Evolutionary conservation across 2,888 invertebrate species (phyloP).

Genomic region (Pyrrhosoma nymphula): DNA sequence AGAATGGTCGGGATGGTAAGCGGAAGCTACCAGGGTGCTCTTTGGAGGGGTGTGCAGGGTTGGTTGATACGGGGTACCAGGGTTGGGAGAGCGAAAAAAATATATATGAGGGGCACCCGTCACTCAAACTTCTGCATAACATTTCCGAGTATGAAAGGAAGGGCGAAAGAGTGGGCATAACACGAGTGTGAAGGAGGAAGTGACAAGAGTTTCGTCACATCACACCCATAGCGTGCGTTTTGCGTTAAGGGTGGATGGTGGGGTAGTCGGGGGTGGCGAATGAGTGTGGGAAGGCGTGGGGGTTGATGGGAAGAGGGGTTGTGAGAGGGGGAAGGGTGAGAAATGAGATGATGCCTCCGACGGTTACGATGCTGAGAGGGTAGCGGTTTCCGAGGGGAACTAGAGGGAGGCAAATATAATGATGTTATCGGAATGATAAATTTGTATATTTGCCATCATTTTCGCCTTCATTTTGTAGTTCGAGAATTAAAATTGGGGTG

Average conservation of each 20-base stretch:
- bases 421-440: not conserved
- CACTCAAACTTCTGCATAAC: conserved; percentile 60
- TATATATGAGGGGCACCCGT: conserved; percentile 22
- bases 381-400: not conserved
- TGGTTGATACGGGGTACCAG: not conserved
- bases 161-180: not conserved
- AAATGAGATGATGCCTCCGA: not conserved
- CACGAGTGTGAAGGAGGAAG: conserved; percentile 25
- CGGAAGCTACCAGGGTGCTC: not conserved
- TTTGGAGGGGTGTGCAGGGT: not conserved
- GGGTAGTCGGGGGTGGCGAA: not conserved
- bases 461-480: too few species aligned
- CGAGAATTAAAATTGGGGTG: too few species aligned
- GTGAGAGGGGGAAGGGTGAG: not conserved
- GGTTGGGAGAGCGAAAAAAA: not conserved
- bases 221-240: conserved; percentile 58
- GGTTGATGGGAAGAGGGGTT: not conserved
- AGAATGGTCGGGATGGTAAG: not conserved
- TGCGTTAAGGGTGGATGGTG: not conserved
- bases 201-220: conserved; percentile 65
- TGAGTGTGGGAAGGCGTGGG: not conserved
- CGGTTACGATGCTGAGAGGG: not conserved
- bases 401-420: not conserved
- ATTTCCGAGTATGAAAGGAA: conserved; percentile 55
- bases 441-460: too few species aligned